A percentile compares a stretch with the other conserved stretches of the same genome.
Conservation (phyloP, 2,113 vertebrate species). For the rabbit (Oryctolagus cuniculus) region mOryCun1.1 NC_091440.1:78155501-78156000, state of each 20-base stretch:
- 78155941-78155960: constrained; percentile 87
- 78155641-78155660: neutral
- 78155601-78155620: neutral
- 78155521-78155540: neutral
- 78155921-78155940: constrained; percentile 88
- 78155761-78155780: neutral
- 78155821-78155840: neutral
- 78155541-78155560: neutral
- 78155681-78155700: neutral
- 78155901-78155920: constrained; percentile 84
- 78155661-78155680: neutral
- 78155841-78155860: constrained; percentile 20
- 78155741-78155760: neutral
- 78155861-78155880: constrained; percentile 29
- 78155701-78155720: neutral
- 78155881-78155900: constrained; percentile 78
- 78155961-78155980: constrained; percentile 87
- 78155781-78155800: neutral
- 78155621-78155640: neutral
- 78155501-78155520: neutral
- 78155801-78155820: constrained; percentile 48
- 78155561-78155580: neutral
- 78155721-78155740: neutral
- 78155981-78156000: constrained; percentile 82
- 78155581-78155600: neutral